phyloP scores from a whole-genome alignment of 92 coral and sea anemone species.

The Palythoa heliodiscus region DNA sequence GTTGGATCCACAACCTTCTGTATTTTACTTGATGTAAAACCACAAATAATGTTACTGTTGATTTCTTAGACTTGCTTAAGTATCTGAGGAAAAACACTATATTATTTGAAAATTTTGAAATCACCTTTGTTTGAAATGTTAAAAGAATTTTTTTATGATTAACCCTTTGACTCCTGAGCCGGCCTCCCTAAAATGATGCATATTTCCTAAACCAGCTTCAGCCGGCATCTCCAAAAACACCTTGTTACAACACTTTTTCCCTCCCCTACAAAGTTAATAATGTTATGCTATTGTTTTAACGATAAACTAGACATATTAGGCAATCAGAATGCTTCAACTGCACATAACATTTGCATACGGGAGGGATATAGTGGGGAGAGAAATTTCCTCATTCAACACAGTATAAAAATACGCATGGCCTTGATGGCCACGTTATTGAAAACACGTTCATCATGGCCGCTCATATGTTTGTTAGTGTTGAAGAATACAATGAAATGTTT shows the following conservation, averaged over 20 bases:
- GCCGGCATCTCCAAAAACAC: constrained; percentile 2
- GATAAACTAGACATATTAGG: not conserved
- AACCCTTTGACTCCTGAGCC: constrained; percentile 26
- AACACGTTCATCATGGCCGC: not conserved
- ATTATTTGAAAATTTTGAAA: no score
- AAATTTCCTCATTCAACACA: not conserved
- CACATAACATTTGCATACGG: no score
- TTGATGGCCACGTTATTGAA: not conserved
- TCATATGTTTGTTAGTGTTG: not conserved
- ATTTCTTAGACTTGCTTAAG: no score
- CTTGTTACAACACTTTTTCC: not conserved
- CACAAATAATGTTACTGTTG: no score
- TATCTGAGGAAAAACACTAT: no score
- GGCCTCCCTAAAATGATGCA: not conserved
- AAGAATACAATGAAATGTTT: not conserved
- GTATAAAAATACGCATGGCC: not conserved
- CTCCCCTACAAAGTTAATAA: constrained; percentile 14
- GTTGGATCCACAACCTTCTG: no score
- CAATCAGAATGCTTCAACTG: not conserved
- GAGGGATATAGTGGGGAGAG: no score
- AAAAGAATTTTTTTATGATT: not conserved
- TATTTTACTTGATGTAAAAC: no score
- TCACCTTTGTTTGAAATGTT: no score
- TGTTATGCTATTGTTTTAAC: not conserved
- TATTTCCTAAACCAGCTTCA: constrained; percentile 20